These are phyloP conservation scores for Phyllopteryx taeniolatus DNA, from an alignment of 2,113 vertebrate genomes.

Conservation along the genomic window DNA sequence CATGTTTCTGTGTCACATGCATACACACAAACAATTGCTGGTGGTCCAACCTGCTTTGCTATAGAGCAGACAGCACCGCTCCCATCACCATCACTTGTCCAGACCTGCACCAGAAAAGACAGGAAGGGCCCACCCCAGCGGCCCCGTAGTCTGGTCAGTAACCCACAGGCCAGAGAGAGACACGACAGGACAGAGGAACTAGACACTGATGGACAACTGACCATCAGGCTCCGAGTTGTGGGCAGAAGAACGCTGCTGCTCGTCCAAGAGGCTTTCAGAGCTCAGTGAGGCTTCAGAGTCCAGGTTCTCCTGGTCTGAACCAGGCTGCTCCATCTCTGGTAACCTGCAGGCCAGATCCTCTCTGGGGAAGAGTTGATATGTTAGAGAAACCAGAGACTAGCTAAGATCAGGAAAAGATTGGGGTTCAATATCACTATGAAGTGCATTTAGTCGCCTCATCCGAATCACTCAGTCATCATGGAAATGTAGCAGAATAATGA, in stretches of 20 bases:
- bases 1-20: conserved; percentile 31
- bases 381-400: background rate
- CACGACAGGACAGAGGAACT: conserved; percentile 17
- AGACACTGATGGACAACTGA: conserved; percentile 81
- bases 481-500: background rate
- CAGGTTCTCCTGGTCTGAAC: conserved; percentile 91
- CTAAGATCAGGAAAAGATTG: background rate
- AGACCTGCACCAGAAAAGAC: conserved; percentile 76
- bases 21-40: conserved; percentile 29
- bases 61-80: conserved; percentile 70
- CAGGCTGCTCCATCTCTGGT: conserved; percentile 90
- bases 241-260: conserved; percentile 63
- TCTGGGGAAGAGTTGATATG: conserved; percentile 57
- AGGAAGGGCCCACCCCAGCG: conserved; percentile 54
- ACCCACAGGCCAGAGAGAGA: conserved; percentile 47
- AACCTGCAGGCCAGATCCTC: conserved; percentile 91
- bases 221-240: conserved; percentile 79
- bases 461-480: background rate
- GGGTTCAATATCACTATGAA: background rate
- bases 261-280: conserved; percentile 92
- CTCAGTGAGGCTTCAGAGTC: conserved; percentile 92
- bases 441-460: background rate
- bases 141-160: conserved; percentile 55
- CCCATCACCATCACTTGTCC: conserved; percentile 73
- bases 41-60: conserved; percentile 71